Base-by-base conservation (phyloP, 2,797 vertebrate genomes). In the Melanotaenia pygmaea region DNA sequence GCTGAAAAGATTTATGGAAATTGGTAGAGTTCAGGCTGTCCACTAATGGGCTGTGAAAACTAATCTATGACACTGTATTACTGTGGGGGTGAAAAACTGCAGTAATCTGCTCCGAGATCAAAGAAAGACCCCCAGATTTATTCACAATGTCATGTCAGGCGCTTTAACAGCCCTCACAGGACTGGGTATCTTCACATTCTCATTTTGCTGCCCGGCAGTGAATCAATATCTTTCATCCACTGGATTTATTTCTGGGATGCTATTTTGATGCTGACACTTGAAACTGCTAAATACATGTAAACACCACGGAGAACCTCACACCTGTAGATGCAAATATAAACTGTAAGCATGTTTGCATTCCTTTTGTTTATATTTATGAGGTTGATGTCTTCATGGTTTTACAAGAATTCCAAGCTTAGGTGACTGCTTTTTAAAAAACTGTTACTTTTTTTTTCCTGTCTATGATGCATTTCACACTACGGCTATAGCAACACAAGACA, bases 41-140 rank as follows among this genome's bases (percentile, higher is more conserved):
- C 71, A 54, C 80, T 93, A 93, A 93, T 89, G 88, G 84, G 74
- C 85, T 64, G 81, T 83, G 88, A 93, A 93, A 91, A 81, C 79
- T 89, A 89, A 94, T 91, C 90, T 88, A 90, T 84, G 85, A 83
- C 81, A 72, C 76, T 40, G 80, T 79, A 66, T 89, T 73, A 88
- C 82, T 57, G 79, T 11, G 5, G 38, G 77, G 37, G 62, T 80
- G 81, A 85, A 81, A 72, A 76, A 86, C 59, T 63, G 76, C 70
- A 2, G 18, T 24, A 78, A 85, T 84, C 56, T 61, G 58, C 11
- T 14, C 64, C 3, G 57, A 67, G 70, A 85, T 68, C 59, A 66
- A 61, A 86, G 70, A 56, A 50, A 12, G 45, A 80, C 69, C 51
- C 79, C 45, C 13, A 77, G 69, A 89, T 88, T 91, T 88, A 88